Percentiles rank a stretch among this genome's conserved stretches.
Conservation (phyloP, 2,113 vertebrate species). For the Coracopsis vasa region DNA sequence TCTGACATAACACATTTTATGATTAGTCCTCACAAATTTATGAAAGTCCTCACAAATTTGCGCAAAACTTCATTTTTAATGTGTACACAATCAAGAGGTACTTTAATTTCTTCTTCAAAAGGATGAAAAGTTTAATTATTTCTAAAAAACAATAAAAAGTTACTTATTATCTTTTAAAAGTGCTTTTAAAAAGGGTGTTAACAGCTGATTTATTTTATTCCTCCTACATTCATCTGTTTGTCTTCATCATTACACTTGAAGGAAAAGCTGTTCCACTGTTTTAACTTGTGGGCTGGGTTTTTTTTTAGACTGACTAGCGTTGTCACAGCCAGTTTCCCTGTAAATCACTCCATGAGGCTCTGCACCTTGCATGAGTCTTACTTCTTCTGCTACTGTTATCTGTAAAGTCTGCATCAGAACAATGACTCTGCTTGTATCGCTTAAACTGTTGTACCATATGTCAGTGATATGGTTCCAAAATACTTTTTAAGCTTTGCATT, state of each 20-base stretch:
- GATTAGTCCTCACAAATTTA: background rate
- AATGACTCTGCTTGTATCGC: background rate
- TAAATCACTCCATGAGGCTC: background rate
- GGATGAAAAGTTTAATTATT: background rate
- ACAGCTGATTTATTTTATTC: conserved; percentile 44
- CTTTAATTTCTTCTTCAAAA: background rate
- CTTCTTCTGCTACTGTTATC: background rate
- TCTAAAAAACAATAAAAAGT: conserved; percentile 9
- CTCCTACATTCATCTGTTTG: conserved; percentile 70
- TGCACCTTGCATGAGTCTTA: background rate
- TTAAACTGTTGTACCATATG: background rate
- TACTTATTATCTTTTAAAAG: conserved; percentile 53
- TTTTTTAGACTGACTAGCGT: background rate
- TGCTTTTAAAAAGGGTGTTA: conserved; percentile 26
- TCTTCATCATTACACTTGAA: conserved; percentile 52
- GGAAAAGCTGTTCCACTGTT: conserved; percentile 32
- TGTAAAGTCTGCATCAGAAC: background rate
- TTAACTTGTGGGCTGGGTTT: background rate
- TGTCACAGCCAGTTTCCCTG: background rate
- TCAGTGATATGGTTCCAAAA: background rate
- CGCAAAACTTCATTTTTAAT: background rate
- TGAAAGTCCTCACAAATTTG: background rate
- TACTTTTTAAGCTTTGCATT: background rate
- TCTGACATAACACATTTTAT: background rate
- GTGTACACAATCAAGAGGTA: background rate